phyloP scores from a whole-genome alignment of 2,888 invertebrate genomes.

The Drosophila buzzatii region DNA sequence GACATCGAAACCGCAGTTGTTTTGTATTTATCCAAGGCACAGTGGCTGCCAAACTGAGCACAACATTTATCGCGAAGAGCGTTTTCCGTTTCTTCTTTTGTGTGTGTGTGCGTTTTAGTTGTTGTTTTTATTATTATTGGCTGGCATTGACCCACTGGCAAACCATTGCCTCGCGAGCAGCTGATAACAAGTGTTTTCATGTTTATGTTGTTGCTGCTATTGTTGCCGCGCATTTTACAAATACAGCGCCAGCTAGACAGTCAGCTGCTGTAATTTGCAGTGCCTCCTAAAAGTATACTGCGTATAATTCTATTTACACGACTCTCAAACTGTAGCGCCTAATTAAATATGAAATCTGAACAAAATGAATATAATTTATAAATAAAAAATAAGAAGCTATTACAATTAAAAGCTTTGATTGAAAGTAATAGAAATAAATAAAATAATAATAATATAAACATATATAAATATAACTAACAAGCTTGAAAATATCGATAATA shows the following conservation, averaged over 20 bases:
- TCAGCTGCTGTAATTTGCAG: constrained; percentile 5
- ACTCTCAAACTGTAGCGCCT: background rate
- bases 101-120: background rate
- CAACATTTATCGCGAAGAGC: constrained; percentile 41
- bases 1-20: constrained; percentile 46
- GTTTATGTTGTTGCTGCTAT: constrained; percentile 24
- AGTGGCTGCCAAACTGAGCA: constrained; percentile 51
- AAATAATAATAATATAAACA: background rate
- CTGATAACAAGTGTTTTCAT: constrained; percentile 57
- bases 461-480: too few species aligned
- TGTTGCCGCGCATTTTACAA: constrained; percentile 8
- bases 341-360: background rate
- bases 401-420: too few species aligned
- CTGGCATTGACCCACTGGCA: constrained; percentile 71
- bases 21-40: constrained; percentile 49
- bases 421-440: too few species aligned
- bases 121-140: constrained; percentile 45
- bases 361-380: background rate
- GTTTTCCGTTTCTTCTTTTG: constrained; percentile 31
- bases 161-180: constrained; percentile 37
- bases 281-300: constrained; percentile 64
- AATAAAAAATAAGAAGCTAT: too few species aligned
- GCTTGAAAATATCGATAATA: too few species aligned
- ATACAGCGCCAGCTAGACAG: constrained; percentile 1
- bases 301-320: background rate